A percentile compares a stretch with the other conserved stretches of the same genome.
These are phyloP conservation scores for Heterodera filipjevi DNA, from an alignment of 2,888 invertebrate genomes.

Conservation along the genomic window DNA sequence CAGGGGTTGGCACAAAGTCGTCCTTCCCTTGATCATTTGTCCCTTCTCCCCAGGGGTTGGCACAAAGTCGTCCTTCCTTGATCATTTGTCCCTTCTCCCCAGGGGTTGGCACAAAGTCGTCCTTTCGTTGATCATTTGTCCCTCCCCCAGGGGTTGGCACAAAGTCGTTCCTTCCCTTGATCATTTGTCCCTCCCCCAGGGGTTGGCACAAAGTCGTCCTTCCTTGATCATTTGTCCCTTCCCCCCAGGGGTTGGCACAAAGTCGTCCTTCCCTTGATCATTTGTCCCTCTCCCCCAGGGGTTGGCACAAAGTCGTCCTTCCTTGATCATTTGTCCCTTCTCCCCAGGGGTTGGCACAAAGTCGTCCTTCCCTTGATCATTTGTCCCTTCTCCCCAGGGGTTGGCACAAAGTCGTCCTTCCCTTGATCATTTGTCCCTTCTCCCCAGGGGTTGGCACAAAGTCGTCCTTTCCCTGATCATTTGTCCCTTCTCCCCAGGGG, in stretches of 20 bases:
- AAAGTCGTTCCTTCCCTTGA: not conserved
- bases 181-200: not conserved
- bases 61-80: not conserved
- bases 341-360: not conserved
- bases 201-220: not conserved
- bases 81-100: too few relatives aligned
- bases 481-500: not conserved
- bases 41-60: not conserved
- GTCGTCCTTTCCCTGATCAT: too few relatives aligned
- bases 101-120: constrained; percentile 4
- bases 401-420: not conserved
- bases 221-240: not conserved
- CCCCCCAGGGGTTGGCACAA: not conserved
- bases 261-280: too few relatives aligned
- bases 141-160: not conserved
- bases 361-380: not conserved
- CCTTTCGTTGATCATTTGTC: not conserved
- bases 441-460: not conserved
- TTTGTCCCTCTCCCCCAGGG: too few relatives aligned
- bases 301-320: not conserved
- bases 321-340: not conserved
- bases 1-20: not conserved
- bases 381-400: not conserved
- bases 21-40: not conserved
- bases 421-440: not conserved